Conservation (phyloP, 2,888 invertebrate species). For the Suillia variegata region DNA sequence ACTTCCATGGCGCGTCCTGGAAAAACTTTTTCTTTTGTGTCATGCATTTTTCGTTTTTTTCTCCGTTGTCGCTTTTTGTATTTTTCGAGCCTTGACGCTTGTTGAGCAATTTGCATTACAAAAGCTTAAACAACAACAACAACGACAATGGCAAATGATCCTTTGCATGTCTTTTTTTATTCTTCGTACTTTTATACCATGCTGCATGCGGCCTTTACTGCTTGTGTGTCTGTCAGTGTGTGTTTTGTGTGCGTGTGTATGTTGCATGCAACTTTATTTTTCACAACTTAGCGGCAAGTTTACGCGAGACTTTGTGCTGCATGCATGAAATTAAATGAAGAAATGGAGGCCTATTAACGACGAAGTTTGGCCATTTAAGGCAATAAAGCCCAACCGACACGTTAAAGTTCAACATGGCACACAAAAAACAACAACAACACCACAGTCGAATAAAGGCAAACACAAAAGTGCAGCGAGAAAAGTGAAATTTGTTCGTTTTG, state of each 20-base stretch:
- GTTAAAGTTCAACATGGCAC: background rate
- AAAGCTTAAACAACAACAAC: slow-evolving; percentile 33
- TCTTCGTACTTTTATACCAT: background rate
- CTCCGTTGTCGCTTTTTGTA: slow-evolving; percentile 1
- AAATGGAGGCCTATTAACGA: slow-evolving; percentile 15
- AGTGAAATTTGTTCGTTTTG: too few species aligned
- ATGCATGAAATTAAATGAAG: too few species aligned
- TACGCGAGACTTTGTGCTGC: slow-evolving; percentile 4
- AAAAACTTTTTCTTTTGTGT: background rate
- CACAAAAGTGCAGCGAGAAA: background rate
- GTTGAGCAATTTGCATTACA: slow-evolving; percentile 48
- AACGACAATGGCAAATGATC: slow-evolving; percentile 8
- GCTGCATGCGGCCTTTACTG: background rate
- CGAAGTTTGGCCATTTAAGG: background rate
- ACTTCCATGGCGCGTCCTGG: background rate
- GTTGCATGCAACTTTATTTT: too few species aligned
- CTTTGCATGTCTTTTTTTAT: slow-evolving; percentile 14
- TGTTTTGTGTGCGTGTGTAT: too few species aligned
- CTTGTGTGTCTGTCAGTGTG: too few species aligned
- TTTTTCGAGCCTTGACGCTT: slow-evolving; percentile 30
- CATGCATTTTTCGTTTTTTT: background rate
- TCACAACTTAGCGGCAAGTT: slow-evolving; percentile 5
- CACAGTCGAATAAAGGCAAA: background rate
- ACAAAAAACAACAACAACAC: too few species aligned
- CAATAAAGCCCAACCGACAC: background rate